Percentiles rank a stretch among this genome's conserved stretches.
Conservation (phyloP, 2,797 vertebrate genomes). For the Thamnophis elegans region DNA sequence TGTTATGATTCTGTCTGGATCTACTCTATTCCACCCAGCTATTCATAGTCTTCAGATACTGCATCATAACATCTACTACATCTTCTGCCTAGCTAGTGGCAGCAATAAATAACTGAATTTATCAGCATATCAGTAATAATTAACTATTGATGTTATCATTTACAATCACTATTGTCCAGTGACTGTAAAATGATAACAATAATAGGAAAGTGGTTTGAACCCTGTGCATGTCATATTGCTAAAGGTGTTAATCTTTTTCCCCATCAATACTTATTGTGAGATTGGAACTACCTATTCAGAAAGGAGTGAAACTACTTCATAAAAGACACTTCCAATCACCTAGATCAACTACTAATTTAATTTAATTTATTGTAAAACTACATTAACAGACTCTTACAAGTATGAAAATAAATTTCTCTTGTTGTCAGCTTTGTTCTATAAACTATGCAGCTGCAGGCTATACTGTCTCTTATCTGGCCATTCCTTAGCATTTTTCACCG, state of each 20-base stretch:
- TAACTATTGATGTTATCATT: neutral
- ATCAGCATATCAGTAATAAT: neutral
- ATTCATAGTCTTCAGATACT: neutral
- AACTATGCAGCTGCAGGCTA: neutral
- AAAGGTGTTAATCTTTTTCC: neutral
- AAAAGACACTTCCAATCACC: neutral
- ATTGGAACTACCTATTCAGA: neutral
- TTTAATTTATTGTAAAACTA: neutral
- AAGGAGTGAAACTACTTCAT: neutral
- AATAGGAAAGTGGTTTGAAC: neutral
- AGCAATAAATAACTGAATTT: neutral
- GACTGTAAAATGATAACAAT: neutral
- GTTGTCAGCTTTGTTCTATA: neutral
- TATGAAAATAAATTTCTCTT: neutral
- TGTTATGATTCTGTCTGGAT: neutral
- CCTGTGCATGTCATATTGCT: neutral
- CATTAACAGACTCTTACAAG: neutral
- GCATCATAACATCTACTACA: neutral
- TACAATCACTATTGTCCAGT: neutral
- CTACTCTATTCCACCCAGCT: neutral
- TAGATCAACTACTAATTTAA: neutral
- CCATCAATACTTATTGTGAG: neutral
- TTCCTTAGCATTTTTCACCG: neutral
- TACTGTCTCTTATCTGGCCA: neutral
- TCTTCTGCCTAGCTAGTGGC: neutral